Evolutionary conservation across 2,113 vertebrate species (phyloP).

Genomic region (Tamias sibiricus): DNA sequence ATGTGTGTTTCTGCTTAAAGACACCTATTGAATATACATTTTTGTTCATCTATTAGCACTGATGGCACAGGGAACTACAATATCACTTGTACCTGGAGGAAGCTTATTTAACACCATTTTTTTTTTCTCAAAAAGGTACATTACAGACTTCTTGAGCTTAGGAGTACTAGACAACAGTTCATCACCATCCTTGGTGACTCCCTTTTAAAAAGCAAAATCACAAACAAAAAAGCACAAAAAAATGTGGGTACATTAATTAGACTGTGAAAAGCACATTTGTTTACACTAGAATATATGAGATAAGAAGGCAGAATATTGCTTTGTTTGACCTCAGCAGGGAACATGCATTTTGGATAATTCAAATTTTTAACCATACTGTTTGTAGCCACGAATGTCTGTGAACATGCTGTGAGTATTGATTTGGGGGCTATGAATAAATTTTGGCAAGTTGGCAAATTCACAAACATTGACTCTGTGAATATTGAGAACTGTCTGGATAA

Average conservation of each 20-base stretch:
- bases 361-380: background rate
- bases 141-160: background rate
- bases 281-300: background rate
- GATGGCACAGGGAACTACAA: background rate
- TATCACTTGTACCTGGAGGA: background rate
- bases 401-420: background rate
- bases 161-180: background rate
- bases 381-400: background rate
- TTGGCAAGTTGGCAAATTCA: background rate
- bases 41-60: background rate
- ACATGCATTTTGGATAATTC: background rate
- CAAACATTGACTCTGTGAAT: background rate
- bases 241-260: background rate
- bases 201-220: background rate
- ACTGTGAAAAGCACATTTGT: background rate
- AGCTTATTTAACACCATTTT: background rate
- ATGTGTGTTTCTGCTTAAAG: constrained; percentile 3
- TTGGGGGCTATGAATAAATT: background rate
- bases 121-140: background rate
- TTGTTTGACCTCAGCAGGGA: background rate
- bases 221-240: background rate
- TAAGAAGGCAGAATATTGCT: background rate
- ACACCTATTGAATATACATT: background rate
- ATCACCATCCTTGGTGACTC: background rate
- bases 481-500: background rate